Evolutionary conservation across 2,113 vertebrate species (phyloP).

Genomic region (Cygnus atratus): DNA sequence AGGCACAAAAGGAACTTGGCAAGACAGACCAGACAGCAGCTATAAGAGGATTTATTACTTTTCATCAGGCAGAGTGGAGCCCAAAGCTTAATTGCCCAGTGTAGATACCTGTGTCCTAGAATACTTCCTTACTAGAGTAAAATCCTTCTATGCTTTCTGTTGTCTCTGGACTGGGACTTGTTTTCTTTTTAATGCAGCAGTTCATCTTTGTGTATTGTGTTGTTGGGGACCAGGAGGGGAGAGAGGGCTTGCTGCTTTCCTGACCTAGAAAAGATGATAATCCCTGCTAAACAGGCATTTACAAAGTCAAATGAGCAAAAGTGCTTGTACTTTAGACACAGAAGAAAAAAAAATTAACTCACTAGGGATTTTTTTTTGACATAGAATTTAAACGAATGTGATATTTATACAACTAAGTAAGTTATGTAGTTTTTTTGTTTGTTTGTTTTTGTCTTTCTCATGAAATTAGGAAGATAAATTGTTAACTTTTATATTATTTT

Average conservation of each 20-base stretch:
- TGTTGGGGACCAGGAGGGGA: not conserved
- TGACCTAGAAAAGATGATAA: not conserved
- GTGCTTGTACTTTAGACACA: not conserved
- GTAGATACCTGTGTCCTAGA: not conserved
- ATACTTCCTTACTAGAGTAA: not conserved
- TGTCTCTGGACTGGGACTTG: not conserved
- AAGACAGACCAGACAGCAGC: not conserved
- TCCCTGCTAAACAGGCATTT: not conserved
- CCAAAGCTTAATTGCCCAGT: not conserved
- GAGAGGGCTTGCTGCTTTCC: not conserved
- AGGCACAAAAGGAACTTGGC: not conserved
- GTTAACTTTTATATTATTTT: not conserved
- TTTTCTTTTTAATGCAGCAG: not conserved
- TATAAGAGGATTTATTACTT: constrained; percentile 23
- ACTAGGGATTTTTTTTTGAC: not conserved
- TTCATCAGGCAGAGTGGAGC: not conserved
- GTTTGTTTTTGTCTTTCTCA: not conserved
- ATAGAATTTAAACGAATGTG: not conserved
- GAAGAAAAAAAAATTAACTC: not conserved
- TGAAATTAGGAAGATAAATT: not conserved
- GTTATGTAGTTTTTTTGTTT: not conserved
- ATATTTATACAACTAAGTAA: not conserved
- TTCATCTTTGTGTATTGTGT: constrained; percentile 17
- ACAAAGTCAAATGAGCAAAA: not conserved
- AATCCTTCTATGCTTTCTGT: not conserved